Evolutionary conservation across 2,797 vertebrate genomes (phyloP).

Genomic region (Etheostoma perlongum): DNA sequence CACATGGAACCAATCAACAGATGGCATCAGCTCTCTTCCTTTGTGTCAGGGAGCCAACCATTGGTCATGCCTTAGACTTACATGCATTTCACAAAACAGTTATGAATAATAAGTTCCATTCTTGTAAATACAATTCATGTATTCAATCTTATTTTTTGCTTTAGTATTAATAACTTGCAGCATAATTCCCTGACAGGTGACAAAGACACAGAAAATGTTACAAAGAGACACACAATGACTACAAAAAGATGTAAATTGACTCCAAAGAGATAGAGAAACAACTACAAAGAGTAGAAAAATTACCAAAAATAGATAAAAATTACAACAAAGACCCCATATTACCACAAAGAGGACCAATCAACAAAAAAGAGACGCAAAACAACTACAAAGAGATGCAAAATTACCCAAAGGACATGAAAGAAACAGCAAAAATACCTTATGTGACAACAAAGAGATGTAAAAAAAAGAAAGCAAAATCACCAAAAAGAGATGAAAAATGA

Average conservation of each 20-base stretch:
- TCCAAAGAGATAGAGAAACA: no score
- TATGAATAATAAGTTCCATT: slow-evolving; percentile 7
- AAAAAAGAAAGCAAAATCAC: no score
- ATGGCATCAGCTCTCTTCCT: slow-evolving; percentile 17
- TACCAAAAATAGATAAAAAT: neutral
- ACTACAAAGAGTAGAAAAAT: neutral
- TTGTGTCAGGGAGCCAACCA: neutral
- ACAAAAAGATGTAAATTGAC: neutral
- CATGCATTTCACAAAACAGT: neutral
- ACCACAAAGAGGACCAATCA: no score
- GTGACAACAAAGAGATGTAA: no score
- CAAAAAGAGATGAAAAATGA: neutral
- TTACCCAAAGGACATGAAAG: no score
- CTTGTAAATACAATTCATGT: neutral
- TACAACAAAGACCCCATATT: no score
- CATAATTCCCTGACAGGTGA: neutral
- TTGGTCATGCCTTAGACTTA: slow-evolving; percentile 1
- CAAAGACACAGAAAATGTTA: neutral
- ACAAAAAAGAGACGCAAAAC: no score
- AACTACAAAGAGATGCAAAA: no score
- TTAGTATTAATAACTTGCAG: neutral
- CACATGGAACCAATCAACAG: slow-evolving; percentile 53
- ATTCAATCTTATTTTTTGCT: slow-evolving; percentile 4
- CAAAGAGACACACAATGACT: neutral
- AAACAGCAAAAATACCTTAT: neutral